A percentile compares a stretch with the other conserved stretches of the same genome.
phyloP scores from a whole-genome alignment of 2,888 invertebrate species.

The Sympetrum striolatum region DNA sequence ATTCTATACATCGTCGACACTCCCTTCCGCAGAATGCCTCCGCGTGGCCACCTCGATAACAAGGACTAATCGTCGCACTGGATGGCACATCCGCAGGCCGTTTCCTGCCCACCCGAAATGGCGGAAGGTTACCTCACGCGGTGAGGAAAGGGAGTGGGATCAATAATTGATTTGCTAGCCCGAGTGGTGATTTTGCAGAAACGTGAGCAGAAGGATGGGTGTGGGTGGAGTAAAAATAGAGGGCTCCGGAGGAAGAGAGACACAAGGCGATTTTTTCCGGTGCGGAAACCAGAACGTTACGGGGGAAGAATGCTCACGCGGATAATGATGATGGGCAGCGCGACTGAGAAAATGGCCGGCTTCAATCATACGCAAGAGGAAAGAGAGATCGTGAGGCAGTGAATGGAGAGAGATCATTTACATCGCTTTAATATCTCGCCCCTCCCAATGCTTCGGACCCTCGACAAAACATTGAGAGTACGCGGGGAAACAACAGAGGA shows the following conservation, averaged over 20 bases:
- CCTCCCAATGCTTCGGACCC: neutral
- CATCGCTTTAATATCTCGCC: constrained; percentile 1
- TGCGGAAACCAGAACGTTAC: neutral
- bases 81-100: neutral
- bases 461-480: neutral
- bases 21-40: neutral
- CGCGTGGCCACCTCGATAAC: neutral
- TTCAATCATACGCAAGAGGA: constrained; percentile 17
- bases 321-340: constrained; percentile 22
- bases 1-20: neutral
- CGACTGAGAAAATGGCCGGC: constrained; percentile 34
- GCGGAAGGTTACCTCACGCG: constrained; percentile 28
- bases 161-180: constrained; percentile 15
- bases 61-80: neutral
- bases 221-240: neutral
- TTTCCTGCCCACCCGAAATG: constrained; percentile 20
- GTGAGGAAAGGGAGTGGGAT: neutral
- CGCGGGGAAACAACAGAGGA: neutral
- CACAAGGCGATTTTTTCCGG: neutral
- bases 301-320: neutral
- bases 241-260: neutral
- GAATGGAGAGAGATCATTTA: constrained; percentile 16
- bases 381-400: neutral
- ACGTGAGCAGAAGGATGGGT: neutral
- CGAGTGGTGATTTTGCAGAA: constrained; percentile 19